phyloP scores from a whole-genome alignment of 2,888 invertebrate genomes.

The Dryocosmus kuriphilus region DNA sequence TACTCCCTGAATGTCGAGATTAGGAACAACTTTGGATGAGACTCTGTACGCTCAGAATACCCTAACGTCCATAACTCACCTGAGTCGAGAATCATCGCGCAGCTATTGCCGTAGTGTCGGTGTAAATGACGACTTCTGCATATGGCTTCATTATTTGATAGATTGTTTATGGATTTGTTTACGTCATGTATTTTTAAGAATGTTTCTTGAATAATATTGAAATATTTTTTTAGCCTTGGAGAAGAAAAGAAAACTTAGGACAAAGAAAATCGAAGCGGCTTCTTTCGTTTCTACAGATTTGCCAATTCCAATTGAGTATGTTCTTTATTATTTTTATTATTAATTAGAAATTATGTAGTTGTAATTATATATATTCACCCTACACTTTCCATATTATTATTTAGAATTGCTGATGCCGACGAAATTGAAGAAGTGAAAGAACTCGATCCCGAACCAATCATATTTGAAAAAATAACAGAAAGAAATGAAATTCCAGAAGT shows the following conservation, averaged over 20 bases:
- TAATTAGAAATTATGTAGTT: neutral
- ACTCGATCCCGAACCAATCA: neutral
- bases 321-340: neutral
- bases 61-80: too few species aligned
- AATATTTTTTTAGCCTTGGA: slow-evolving; percentile 6
- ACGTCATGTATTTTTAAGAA: neutral
- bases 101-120: too few species aligned
- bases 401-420: neutral
- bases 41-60: too few species aligned
- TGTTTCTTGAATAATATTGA: neutral
- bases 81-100: too few species aligned
- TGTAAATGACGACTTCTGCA: too few species aligned
- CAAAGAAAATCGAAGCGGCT: neutral
- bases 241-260: neutral
- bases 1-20: too few species aligned
- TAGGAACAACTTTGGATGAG: too few species aligned
- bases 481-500: neutral
- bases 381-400: neutral
- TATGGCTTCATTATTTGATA: too few species aligned
- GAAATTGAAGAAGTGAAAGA: neutral
- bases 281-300: neutral
- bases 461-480: neutral
- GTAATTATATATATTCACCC: neutral
- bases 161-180: too few species aligned
- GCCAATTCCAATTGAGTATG: neutral